Conservation (phyloP, 2,113 vertebrate genomes). For the Dasyurus viverrinus region DNA sequence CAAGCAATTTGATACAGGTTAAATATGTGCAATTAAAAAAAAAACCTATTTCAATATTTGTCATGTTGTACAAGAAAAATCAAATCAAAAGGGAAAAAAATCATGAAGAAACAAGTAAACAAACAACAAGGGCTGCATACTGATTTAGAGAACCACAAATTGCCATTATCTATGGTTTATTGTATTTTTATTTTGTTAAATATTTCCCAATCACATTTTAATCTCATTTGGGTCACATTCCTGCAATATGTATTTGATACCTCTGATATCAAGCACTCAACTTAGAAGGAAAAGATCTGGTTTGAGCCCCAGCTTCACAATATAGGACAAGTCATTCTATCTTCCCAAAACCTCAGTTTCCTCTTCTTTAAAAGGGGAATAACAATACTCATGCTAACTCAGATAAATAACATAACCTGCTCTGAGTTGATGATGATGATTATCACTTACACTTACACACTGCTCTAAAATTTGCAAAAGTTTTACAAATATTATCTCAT, state of each 20-base stretch:
- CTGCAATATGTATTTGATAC: not conserved
- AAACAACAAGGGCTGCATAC: not conserved
- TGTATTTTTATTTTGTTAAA: not conserved
- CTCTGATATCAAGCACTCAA: not conserved
- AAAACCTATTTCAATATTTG: too few relatives aligned
- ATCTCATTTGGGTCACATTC: not conserved
- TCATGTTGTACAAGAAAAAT: too few relatives aligned
- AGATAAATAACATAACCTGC: not conserved
- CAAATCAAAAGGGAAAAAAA: too few relatives aligned
- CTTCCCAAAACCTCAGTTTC: not conserved
- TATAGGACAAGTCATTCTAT: not conserved
- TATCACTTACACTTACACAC: too few relatives aligned
- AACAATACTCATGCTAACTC: not conserved
- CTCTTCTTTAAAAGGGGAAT: not conserved
- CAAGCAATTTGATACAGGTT: too few relatives aligned
- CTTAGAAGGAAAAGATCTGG: not conserved
- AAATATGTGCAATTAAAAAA: too few relatives aligned
- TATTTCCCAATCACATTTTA: not conserved
- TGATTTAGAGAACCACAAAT: not conserved
- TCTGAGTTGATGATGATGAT: too few relatives aligned
- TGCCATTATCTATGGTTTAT: not conserved
- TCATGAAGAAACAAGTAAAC: too few relatives aligned
- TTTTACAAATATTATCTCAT: not conserved
- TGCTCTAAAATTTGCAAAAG: not conserved
- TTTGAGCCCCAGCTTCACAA: not conserved